A percentile compares a stretch with the other conserved stretches of the same genome.
phyloP scores from a whole-genome alignment of 2,888 invertebrate species.

The Catocala fraxini region DNA sequence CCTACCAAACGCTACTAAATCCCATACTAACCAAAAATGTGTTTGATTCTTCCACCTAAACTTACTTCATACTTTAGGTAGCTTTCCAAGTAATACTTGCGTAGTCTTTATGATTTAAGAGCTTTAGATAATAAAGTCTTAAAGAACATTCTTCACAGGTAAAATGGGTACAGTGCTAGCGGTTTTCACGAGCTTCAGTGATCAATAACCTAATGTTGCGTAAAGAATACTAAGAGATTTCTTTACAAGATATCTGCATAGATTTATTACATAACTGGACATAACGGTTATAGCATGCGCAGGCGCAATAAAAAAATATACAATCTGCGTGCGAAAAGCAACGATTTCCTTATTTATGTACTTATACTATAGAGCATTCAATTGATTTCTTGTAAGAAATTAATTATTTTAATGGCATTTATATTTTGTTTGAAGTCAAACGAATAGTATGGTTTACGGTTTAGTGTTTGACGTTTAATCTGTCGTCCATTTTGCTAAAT shows the following conservation, averaged over 20 bases:
- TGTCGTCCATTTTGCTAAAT: too few species aligned
- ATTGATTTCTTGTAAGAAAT: slow-evolving; percentile 5
- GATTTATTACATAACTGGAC: slow-evolving; percentile 47
- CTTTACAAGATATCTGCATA: slow-evolving; percentile 37
- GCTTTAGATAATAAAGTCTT: background rate
- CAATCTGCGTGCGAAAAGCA: slow-evolving; percentile 35
- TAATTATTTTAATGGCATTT: background rate
- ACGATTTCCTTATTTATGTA: slow-evolving; percentile 45
- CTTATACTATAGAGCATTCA: slow-evolving; percentile 15
- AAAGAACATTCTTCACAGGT: background rate
- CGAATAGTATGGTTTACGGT: background rate
- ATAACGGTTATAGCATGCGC: slow-evolving; percentile 44
- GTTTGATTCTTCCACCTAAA: too few species aligned
- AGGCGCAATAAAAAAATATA: slow-evolving; percentile 31
- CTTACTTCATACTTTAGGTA: too few species aligned
- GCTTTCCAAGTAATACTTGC: too few species aligned
- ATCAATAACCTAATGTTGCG: slow-evolving; percentile 38
- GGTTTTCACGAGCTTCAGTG: slow-evolving; percentile 14
- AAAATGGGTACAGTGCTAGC: slow-evolving; percentile 2
- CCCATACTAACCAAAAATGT: too few species aligned
- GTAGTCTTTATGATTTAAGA: too few species aligned
- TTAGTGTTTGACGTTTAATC: too few species aligned
- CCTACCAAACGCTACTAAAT: too few species aligned
- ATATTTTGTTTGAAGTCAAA: background rate
- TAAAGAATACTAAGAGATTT: slow-evolving; percentile 43